phyloP scores from a whole-genome alignment of 2,797 vertebrate genomes.

The Odontamblyopus lacepedii region DNA sequence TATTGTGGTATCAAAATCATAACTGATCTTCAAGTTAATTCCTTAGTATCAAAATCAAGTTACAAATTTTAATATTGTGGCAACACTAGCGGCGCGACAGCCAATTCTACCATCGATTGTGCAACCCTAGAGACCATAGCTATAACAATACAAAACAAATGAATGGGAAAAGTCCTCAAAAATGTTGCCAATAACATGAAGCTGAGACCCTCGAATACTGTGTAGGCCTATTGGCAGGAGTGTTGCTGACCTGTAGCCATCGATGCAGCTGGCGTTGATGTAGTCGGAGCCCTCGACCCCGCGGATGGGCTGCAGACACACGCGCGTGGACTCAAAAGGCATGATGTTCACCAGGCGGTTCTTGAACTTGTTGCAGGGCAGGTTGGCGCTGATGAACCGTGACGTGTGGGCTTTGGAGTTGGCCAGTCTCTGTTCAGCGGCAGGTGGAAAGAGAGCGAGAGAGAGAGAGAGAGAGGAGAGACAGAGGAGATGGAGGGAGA shows the following conservation, averaged over 20 bases:
- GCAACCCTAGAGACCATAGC: too few species aligned
- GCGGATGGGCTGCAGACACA: constrained; percentile 97
- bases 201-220: too few species aligned
- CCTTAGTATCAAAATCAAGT: too few species aligned
- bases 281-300: constrained; percentile 98
- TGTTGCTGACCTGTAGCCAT: constrained; percentile 88
- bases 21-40: too few species aligned
- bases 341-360: constrained; percentile 85
- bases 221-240: not conserved
- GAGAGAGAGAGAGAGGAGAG: constrained; percentile 18
- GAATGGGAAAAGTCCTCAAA: too few species aligned
- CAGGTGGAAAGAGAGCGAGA: constrained; percentile 21
- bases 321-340: constrained; percentile 85
- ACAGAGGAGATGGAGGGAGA: constrained; percentile 10
- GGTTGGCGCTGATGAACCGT: constrained; percentile 93
- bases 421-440: constrained; percentile 85
- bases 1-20: too few species aligned
- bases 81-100: too few species aligned
- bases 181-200: too few species aligned
- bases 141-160: too few species aligned
- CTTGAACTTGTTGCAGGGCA: constrained; percentile 85
- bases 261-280: constrained; percentile 98
- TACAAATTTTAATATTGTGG: too few species aligned
- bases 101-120: too few species aligned
- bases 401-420: constrained; percentile 99